Percentiles rank a stretch among this genome's conserved stretches.
Evolutionary conservation across 1,140 invertebrate species (phyloP).

Genomic region (Nasonia vitripennis): DNA sequence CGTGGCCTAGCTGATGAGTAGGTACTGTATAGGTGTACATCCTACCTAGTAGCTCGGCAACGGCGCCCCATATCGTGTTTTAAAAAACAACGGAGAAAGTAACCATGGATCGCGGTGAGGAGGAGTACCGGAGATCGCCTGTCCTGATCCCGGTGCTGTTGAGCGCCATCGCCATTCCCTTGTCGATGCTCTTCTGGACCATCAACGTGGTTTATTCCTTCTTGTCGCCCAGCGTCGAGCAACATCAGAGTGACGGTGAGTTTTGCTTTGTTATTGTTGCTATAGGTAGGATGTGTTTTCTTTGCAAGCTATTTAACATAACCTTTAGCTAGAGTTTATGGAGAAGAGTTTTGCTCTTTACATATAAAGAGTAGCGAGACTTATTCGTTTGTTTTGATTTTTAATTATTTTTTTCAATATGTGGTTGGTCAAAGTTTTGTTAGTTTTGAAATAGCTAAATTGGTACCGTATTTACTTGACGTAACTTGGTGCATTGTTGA

Average conservation of each 20-base stretch:
- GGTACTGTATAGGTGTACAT: no score
- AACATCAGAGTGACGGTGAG: conserved; percentile 76
- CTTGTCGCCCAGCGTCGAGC: conserved; percentile 71
- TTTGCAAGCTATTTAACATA: background rate
- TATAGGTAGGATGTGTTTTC: background rate
- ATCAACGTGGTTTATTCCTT: conserved; percentile 81
- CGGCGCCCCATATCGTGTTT: no score
- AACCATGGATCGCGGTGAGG: conserved; percentile 1
- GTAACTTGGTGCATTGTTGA: no score
- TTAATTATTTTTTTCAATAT: background rate
- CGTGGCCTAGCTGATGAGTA: background rate
- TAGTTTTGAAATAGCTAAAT: no score
- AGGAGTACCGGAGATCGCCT: conserved; percentile 27
- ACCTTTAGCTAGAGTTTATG: background rate
- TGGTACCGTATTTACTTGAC: no score
- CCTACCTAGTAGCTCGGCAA: background rate
- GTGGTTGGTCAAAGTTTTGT: no score
- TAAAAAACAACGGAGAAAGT: background rate
- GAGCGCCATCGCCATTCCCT: conserved; percentile 80
- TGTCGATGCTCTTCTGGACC: conserved; percentile 85
- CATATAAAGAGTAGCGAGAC: background rate
- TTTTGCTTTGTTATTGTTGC: background rate
- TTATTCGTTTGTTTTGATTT: background rate
- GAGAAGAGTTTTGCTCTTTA: background rate
- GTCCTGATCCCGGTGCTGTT: conserved; percentile 79